Base-by-base conservation (phyloP, 2,113 vertebrate species). In the Xiphorhynchus elegans region DNA sequence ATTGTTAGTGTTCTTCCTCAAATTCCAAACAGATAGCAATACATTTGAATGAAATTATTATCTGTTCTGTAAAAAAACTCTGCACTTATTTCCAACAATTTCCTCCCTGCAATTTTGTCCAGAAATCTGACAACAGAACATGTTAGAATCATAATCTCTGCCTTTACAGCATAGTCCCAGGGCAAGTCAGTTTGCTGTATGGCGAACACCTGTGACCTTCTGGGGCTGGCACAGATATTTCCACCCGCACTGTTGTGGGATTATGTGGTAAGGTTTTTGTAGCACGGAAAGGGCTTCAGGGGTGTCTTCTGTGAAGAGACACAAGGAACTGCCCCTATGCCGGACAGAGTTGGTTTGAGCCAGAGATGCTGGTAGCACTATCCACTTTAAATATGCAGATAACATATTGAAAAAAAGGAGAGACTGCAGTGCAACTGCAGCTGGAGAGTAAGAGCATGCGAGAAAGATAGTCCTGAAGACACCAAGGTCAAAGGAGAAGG, bases 271-370 rank as follows among this genome's bases (percentile, higher is more conserved):
- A 55, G n/a, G 29, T 73, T 86, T 47, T 53, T 10, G 25, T 28
- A 42, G 8, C 0, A 0, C 10, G 24, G 1, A 10, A 13, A 59
- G 31, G 28, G 18, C 23, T 67, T 21, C 13, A 37, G 35, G 19
- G 16, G 17, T 64, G 8, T 1, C 29, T 49, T 80, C 59, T 67
- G 3, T 55, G 20, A 68, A n/a, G 53, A 74, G 46, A 55, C 25
- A 60, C 5, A 15, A 68, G 26, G 11, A 80, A 6, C 29, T 37
- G 9, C 8, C n/a, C 7, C 9, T 0, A 1, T 24, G 25, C 42
- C 42, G 25, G 31, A 8, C 29, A 79, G 20, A 46, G 31, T 9
- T 3, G 1, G 12, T 64, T 77, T 35, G 17, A 77, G 33, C 4
- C 55, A 47, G 40, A 10, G 3, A 10, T 39, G 17, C 1, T 3